Evolutionary conservation across 30 jellyfish, hydroid and myxozoan genomes (phyloP).

Genomic region (Hydra vulgaris): DNA sequence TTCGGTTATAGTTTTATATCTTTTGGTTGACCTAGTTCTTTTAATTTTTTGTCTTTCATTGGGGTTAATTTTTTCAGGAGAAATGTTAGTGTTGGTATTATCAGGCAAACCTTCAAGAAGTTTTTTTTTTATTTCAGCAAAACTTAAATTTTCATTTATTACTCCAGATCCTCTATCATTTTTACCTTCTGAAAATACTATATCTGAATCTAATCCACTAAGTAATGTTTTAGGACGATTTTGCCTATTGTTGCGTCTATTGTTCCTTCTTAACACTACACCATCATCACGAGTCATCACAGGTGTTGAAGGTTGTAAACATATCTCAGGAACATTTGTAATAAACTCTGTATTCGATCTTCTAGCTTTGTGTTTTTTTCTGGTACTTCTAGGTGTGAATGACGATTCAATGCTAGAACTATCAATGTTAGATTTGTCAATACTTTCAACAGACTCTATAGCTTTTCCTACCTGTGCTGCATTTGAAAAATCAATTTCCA

Average conservation of each 20-base stretch:
- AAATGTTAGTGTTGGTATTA: background rate
- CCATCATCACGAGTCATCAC: slow-evolving; percentile 4
- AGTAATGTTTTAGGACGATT: slow-evolving; percentile 74
- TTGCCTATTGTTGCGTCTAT: slow-evolving; percentile 1
- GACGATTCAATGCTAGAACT: background rate
- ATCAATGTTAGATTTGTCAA: background rate
- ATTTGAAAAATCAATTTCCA: slow-evolving; percentile 13
- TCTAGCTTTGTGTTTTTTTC: slow-evolving; percentile 26
- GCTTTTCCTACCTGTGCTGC: background rate
- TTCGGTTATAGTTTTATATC: slow-evolving; percentile 89
- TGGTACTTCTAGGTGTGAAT: background rate
- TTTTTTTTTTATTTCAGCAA: slow-evolving; percentile 53
- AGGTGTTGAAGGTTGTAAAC: slow-evolving; percentile 7
- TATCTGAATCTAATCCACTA: slow-evolving; percentile 67
- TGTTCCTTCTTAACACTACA: slow-evolving; percentile 5
- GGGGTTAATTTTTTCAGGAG: slow-evolving; percentile 15
- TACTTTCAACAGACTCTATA: slow-evolving; percentile 1
- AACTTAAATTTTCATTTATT: slow-evolving; percentile 58
- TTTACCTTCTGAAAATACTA: slow-evolving; percentile 29
- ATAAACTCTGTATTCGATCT: slow-evolving; percentile 28
- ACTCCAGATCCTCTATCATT: slow-evolving; percentile 55
- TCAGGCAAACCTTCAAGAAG: slow-evolving; percentile 39
- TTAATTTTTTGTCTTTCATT: slow-evolving; percentile 46
- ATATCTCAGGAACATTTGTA: slow-evolving; percentile 12
- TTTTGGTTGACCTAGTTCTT: slow-evolving; percentile 55